These are phyloP conservation scores for Notarius quadriscutis DNA, from an alignment of 2,113 vertebrate species.

Conservation along the genomic window DNA sequence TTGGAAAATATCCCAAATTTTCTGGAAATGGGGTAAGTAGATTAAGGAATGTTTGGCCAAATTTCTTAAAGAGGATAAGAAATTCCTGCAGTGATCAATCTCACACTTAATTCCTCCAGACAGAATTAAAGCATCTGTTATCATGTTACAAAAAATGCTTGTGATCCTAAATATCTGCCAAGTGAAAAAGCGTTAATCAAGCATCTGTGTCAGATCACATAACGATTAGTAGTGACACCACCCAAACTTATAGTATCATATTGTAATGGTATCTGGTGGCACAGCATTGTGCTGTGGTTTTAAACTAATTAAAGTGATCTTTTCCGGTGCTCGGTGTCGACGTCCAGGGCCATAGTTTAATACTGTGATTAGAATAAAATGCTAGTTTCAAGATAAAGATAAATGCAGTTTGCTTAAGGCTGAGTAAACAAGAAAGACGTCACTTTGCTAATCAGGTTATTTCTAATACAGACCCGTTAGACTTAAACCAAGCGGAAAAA, in stretches of 20 bases:
- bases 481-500: not conserved
- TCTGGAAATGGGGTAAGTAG: too few species aligned
- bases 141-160: not conserved
- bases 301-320: not conserved
- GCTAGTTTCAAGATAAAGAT: not conserved
- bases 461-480: not conserved
- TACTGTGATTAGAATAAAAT: not conserved
- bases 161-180: not conserved
- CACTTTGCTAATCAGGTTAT: not conserved
- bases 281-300: not conserved
- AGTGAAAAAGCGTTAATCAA: not conserved
- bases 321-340: not conserved
- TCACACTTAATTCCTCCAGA: not conserved
- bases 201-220: not conserved
- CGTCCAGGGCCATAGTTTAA: not conserved
- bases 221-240: not conserved
- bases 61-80: not conserved
- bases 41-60: too few species aligned
- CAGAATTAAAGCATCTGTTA: not conserved
- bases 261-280: not conserved
- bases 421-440: not conserved
- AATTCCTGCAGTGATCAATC: not conserved
- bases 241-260: not conserved
- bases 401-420: not conserved
- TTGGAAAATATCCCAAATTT: too few species aligned